Evolutionary conservation across 1,140 invertebrate species (phyloP).

Genomic region (Megathymus violae): DNA sequence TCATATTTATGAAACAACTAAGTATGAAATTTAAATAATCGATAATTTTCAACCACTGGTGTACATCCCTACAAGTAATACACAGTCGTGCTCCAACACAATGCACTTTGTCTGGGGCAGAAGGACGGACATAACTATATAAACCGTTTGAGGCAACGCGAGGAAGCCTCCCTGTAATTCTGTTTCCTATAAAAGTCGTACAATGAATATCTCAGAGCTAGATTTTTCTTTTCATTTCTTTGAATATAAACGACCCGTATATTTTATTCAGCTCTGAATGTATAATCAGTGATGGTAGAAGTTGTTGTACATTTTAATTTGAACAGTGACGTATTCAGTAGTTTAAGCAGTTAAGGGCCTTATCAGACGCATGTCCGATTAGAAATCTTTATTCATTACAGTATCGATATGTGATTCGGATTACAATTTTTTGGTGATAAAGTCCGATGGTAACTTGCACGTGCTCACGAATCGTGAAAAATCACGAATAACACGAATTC

Average conservation of each 20-base stretch:
- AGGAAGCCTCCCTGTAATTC: slow-evolving; percentile 26
- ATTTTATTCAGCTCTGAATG: slow-evolving; percentile 10
- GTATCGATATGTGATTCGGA: no score
- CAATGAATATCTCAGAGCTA: slow-evolving; percentile 11
- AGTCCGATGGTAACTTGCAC: no score
- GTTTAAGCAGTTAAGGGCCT: no score
- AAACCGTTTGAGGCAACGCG: slow-evolving; percentile 17
- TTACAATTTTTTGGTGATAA: no score
- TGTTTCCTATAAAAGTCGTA: slow-evolving; percentile 25
- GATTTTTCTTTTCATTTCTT: background rate
- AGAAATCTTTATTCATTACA: no score
- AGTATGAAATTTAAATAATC: no score
- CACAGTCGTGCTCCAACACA: slow-evolving; percentile 28
- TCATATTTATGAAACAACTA: no score
- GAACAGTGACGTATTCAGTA: no score
- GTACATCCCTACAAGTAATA: slow-evolving; percentile 13
- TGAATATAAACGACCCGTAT: background rate
- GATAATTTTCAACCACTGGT: background rate
- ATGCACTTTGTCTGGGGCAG: slow-evolving; percentile 36
- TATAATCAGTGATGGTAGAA: slow-evolving; percentile 12
- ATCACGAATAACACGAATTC: no score
- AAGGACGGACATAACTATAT: slow-evolving; percentile 32
- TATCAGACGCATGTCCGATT: no score
- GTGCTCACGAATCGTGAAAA: no score
- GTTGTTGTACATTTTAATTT: no score